Evolutionary conservation across 2,113 vertebrate species (phyloP).

Genomic region (Ascaphus truei): DNA sequence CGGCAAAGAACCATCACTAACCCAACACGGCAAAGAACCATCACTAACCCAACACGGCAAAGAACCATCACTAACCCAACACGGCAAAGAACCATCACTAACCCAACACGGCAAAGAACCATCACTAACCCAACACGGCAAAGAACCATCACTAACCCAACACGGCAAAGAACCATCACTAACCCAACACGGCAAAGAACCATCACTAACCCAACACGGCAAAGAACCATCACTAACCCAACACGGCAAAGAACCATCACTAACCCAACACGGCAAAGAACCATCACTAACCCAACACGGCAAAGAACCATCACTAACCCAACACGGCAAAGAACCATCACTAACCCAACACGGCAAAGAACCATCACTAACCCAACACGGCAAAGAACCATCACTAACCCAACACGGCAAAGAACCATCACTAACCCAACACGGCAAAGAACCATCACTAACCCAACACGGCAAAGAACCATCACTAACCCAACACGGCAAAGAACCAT

Average conservation of each 20-base stretch:
- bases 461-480: conserved; percentile 7
- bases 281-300: not conserved
- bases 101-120: conserved; percentile 5
- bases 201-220: conserved; percentile 2
- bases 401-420: conserved; percentile 4
- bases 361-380: not conserved
- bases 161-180: conserved; percentile 7
- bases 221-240: conserved; percentile 1
- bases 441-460: not conserved
- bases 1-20: conserved; percentile 8
- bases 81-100: conserved; percentile 8
- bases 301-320: conserved; percentile 7
- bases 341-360: conserved; percentile 9
- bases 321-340: conserved; percentile 4
- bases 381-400: conserved; percentile 7
- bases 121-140: conserved; percentile 6
- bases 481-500: conserved; percentile 4
- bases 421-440: conserved; percentile 9
- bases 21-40: conserved; percentile 4
- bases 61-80: not conserved
- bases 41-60: conserved; percentile 8
- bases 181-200: conserved; percentile 6
- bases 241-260: conserved; percentile 7
- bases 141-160: not conserved
- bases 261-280: conserved; percentile 9